Evolutionary conservation across 1,140 invertebrate genomes (phyloP).

Genomic region (Oscheius sp.): DNA sequence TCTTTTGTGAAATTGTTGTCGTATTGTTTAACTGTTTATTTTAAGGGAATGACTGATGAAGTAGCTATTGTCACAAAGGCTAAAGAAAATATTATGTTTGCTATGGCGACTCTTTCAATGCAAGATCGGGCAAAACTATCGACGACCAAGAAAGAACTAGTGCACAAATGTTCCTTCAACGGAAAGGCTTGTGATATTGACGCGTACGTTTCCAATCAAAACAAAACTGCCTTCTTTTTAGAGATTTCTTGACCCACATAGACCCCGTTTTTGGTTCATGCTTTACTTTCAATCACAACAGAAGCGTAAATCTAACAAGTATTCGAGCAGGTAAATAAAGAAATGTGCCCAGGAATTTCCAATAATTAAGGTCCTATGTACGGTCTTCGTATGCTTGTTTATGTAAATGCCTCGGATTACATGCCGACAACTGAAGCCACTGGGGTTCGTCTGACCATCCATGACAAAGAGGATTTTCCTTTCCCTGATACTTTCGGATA

Average conservation of each 20-base stretch:
- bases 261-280: slow-evolving; percentile 51
- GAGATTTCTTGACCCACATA: slow-evolving; percentile 43
- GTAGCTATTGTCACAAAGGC: slow-evolving; percentile 54
- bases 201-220: slow-evolving; percentile 23
- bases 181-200: slow-evolving; percentile 55
- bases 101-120: slow-evolving; percentile 49
- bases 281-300: slow-evolving; percentile 52
- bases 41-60: slow-evolving; percentile 56
- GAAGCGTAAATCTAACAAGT: slow-evolving; percentile 43
- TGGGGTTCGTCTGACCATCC: slow-evolving; percentile 50
- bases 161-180: slow-evolving; percentile 56
- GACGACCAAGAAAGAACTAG: slow-evolving; percentile 47
- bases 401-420: slow-evolving; percentile 52
- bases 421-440: slow-evolving; percentile 51
- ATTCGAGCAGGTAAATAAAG: slow-evolving; percentile 43
- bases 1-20: background rate
- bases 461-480: slow-evolving; percentile 55
- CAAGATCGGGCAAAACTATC: slow-evolving; percentile 44
- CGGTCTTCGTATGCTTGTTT: slow-evolving; percentile 48
- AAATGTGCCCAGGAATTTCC: background rate
- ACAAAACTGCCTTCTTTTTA: background rate
- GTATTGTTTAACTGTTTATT: background rate
- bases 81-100: slow-evolving; percentile 56
- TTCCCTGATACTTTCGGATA: slow-evolving; percentile 57
- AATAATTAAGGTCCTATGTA: slow-evolving; percentile 45